Evolutionary conservation across 2,797 vertebrate species (phyloP).

Genomic region (Mus minutoides): DNA sequence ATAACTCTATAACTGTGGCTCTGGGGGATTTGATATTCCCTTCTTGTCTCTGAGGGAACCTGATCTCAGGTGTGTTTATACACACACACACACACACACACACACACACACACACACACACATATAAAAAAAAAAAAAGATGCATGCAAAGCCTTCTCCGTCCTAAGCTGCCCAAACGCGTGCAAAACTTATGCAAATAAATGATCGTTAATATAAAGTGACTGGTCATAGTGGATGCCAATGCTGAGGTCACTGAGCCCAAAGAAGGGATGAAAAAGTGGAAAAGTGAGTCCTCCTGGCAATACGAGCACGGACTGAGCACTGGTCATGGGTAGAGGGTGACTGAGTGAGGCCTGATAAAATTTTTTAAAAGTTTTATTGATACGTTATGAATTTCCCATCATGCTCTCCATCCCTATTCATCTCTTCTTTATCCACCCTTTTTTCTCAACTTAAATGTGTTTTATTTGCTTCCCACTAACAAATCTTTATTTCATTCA

Average conservation of each 20-base stretch:
- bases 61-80: background rate
- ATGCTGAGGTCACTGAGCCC: no score
- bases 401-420: no score
- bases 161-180: background rate
- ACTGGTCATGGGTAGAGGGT: no score
- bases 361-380: background rate
- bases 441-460: slow-evolving; percentile 20
- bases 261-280: background rate
- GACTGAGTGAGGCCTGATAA: no score
- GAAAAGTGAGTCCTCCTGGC: background rate
- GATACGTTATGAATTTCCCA: background rate
- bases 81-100: background rate
- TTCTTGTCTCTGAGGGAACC: background rate
- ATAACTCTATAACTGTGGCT: background rate
- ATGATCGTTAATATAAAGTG: background rate
- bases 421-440: background rate
- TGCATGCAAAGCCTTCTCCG: background rate
- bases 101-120: background rate
- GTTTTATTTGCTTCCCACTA: slow-evolving; percentile 27
- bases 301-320: background rate
- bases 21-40: background rate
- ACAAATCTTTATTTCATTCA: slow-evolving; percentile 71
- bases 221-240: background rate
- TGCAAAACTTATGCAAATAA: background rate
- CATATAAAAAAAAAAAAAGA: background rate